Evolutionary conservation across 2,797 vertebrate genomes (phyloP), one percentile per base, ranked within the genome.

Genomic region (Gastrophryne carolinensis): DNA sequence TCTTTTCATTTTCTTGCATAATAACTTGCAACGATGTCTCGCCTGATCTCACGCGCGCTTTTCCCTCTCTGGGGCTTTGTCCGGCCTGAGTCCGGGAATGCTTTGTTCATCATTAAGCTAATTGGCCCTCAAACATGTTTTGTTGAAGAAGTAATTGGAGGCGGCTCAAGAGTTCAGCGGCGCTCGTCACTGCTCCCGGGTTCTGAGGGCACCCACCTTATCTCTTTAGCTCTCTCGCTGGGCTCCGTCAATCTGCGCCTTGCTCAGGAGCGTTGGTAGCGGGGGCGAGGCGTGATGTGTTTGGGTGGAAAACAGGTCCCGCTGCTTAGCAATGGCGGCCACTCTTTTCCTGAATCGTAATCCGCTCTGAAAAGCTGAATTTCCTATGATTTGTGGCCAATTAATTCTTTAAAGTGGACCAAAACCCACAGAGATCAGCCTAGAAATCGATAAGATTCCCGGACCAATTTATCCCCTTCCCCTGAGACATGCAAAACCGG

Each of bases 31-130:
- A n/a, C n/a, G n/a, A n/a, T n/a, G n/a, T n/a, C n/a, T n/a, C n/a
- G n/a, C n/a, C n/a, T 72, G 47, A 50, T 61, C 44, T 52, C 23
- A 26, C 52, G n/a, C n/a, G n/a, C 41, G 30, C 8, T 72, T 72
- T 37, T 12, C 50, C 19, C 32, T 64, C 24, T 17, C 37, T n/a
- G n/a, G n/a, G n/a, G n/a, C n/a, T 57, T 64, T 57, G 61, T 71
- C 47, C 26, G 12, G 29, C 19, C 50, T 50, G 27, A 29, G 27
- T 61, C 61, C 60, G 30, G n/a, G 49, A 74, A 57, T 21, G 39
- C 57, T 61, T 73, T 50, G 27, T 50, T 74, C 72, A 35, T 65
- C 27, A 39, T 66, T 66, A 74, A 62, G 29, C 52, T 74, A 74
- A 74, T 74, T 74, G 72, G 62, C 37, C 50, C 37, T 9, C 21